These are phyloP conservation scores for Heliornis fulica DNA, from an alignment of 2,113 vertebrate genomes.

Conservation along the genomic window DNA sequence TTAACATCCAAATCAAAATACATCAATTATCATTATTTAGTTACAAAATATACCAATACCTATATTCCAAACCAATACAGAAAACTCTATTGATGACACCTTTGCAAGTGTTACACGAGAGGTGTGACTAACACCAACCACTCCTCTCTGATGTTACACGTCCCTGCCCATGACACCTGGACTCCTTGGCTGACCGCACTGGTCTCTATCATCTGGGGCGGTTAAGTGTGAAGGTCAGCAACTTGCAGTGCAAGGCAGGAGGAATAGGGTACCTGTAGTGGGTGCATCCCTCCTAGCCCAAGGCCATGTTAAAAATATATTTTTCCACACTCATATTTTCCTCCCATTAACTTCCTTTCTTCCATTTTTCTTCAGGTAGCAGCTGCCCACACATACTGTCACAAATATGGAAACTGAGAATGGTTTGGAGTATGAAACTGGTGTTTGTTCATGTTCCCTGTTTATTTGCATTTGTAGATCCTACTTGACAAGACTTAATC, in stretches of 20 bases:
- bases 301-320: not conserved
- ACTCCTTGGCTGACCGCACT: not conserved
- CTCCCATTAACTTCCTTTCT: not conserved
- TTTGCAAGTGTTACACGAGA: not conserved
- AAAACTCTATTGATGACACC: not conserved
- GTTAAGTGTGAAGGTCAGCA: not conserved
- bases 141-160: not conserved
- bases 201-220: rapidly evolving
- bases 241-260: not conserved
- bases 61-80: not conserved
- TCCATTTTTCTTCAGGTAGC: not conserved
- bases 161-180: not conserved
- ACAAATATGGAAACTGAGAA: not conserved
- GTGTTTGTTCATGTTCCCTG: not conserved
- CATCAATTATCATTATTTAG: not conserved
- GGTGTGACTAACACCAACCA: not conserved
- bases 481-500: not conserved
- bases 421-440: not conserved
- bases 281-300: not conserved
- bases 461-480: not conserved
- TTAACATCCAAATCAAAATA: not conserved
- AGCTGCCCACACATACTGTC: not conserved
- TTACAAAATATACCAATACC: not conserved
- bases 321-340: not conserved
- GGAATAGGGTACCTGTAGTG: not conserved